These are phyloP conservation scores for Oryzias woworae DNA, from an alignment of 2,113 vertebrate genomes.

Conservation along the genomic window DNA sequence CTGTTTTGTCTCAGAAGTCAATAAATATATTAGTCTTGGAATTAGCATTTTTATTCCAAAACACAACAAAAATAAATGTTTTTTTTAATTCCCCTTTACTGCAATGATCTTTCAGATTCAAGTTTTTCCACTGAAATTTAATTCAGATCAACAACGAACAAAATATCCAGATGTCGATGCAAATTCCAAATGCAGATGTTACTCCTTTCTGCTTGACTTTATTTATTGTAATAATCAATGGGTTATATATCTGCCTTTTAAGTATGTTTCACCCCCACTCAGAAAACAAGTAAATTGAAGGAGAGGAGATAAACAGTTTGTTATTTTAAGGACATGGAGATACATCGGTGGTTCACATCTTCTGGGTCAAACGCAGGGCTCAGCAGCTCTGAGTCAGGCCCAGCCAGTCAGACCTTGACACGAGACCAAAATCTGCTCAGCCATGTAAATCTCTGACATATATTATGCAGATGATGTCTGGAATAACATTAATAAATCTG, in stretches of 20 bases:
- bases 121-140: too few species aligned
- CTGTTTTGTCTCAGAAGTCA: too few species aligned
- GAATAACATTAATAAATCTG: slow-evolving; percentile 78
- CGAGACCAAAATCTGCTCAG: slow-evolving; percentile 37
- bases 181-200: background rate
- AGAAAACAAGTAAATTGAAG: slow-evolving; percentile 31
- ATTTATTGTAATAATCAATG: slow-evolving; percentile 6
- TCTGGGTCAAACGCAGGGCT: slow-evolving; percentile 54
- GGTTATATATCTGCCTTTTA: slow-evolving; percentile 8
- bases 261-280: background rate
- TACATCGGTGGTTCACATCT: slow-evolving; percentile 32
- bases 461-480: slow-evolving; percentile 56
- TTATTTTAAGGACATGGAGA: slow-evolving; percentile 39
- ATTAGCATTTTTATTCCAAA: background rate
- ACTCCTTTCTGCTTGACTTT: background rate
- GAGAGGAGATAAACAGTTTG: slow-evolving; percentile 23
- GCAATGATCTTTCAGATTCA: too few species aligned
- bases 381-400: slow-evolving; percentile 37
- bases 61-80: background rate
- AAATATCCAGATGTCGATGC: background rate
- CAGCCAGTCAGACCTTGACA: slow-evolving; percentile 50
- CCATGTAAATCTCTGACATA: slow-evolving; percentile 56
- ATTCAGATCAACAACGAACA: background rate
- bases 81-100: too few species aligned
- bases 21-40: too few species aligned